A percentile compares a stretch with the other conserved stretches of the same genome.
Conservation (phyloP, 2,113 vertebrate genomes). For the Talpa occidentalis region DNA sequence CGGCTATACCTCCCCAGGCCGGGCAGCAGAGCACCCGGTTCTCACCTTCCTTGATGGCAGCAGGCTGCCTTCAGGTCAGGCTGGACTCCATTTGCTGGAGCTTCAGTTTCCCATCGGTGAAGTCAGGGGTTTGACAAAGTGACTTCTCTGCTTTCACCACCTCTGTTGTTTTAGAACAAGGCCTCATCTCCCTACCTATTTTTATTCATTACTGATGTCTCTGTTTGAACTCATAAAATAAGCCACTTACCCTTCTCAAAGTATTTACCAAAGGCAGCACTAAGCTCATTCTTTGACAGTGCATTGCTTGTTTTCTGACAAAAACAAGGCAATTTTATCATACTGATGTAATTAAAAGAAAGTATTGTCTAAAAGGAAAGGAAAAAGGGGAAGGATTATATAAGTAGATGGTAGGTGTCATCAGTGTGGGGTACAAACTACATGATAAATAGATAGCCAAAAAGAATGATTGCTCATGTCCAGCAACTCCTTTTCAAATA, state of each 20-base stretch:
- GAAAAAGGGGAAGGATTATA: not conserved
- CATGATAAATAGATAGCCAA: slow-evolving; percentile 48
- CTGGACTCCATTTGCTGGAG: not conserved
- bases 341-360: slow-evolving; percentile 18
- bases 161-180: not conserved
- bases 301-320: not conserved
- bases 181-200: not conserved
- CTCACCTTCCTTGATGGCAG: fast-evolving
- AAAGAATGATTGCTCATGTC: not conserved
- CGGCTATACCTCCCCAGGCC: fast-evolving
- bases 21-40: not conserved
- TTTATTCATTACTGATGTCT: not conserved
- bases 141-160: not conserved
- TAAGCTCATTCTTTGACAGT: not conserved
- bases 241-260: not conserved
- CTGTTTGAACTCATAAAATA: not conserved
- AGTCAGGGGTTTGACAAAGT: not conserved
- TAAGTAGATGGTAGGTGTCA: slow-evolving; percentile 4
- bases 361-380: not conserved
- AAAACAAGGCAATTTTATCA: slow-evolving; percentile 29
- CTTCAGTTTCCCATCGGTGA: not conserved
- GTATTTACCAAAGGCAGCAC: not conserved
- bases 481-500: slow-evolving; percentile 48
- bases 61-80: not conserved
- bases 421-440: not conserved